Evolutionary conservation across 2,888 invertebrate species (phyloP).

Genomic region (Cataglyphis cursor): DNA sequence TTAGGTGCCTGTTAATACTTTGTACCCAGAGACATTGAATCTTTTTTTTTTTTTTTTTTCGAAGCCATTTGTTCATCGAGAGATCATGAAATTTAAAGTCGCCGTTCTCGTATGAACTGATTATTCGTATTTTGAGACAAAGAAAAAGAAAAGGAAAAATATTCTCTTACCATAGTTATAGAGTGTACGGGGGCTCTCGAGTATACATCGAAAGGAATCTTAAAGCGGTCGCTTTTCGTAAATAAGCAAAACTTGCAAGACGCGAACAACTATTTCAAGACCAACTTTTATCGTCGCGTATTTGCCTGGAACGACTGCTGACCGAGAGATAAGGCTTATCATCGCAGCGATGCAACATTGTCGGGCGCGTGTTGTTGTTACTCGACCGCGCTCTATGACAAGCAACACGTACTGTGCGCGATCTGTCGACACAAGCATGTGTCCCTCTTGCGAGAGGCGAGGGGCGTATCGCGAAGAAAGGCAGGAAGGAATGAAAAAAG

Average conservation of each 20-base stretch:
- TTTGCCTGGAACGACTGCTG: constrained; percentile 29
- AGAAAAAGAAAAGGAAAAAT: constrained; percentile 1
- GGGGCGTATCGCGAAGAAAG: not conserved
- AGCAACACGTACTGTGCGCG: constrained; percentile 7
- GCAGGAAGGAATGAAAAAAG: not conserved
- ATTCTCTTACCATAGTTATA: not conserved
- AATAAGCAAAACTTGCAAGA: constrained; percentile 33
- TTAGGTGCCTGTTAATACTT: constrained; percentile 32
- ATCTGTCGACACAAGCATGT: constrained; percentile 8
- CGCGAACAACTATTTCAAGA: constrained; percentile 41
- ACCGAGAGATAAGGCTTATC: constrained; percentile 52
- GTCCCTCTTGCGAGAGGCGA: not conserved
- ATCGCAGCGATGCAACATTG: constrained; percentile 45
- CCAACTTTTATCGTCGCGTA: constrained; percentile 45
- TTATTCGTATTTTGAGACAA: not conserved
- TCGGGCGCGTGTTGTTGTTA: constrained; percentile 10
- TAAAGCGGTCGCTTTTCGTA: constrained; percentile 23
- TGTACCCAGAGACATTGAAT: constrained; percentile 28
- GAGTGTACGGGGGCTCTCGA: not conserved
- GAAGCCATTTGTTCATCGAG: not conserved
- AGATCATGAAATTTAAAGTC: not conserved
- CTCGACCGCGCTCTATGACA: constrained; percentile 27
- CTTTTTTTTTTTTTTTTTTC: not conserved
- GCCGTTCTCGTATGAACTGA: not conserved
- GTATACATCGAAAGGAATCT: constrained; percentile 20